Base-by-base conservation (phyloP, 2,797 vertebrate genomes). In the Moxostoma hubbsi region DNA sequence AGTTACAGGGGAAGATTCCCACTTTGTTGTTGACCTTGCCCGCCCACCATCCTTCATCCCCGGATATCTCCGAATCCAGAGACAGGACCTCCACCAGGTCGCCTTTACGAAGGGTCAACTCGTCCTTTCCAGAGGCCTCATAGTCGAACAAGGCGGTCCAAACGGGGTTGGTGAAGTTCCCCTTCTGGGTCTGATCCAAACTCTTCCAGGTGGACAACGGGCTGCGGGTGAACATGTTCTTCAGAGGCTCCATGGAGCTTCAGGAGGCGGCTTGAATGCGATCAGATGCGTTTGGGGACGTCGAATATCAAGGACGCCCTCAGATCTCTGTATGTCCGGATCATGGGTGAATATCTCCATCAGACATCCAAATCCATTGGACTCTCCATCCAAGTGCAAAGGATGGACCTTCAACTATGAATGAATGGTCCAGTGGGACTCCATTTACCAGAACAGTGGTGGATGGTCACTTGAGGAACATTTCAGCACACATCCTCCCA, bases 31-130 rank as follows among this genome's bases (percentile, higher is more conserved):
- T 94, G 71, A 97, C 94, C 89, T 96, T 96, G 7, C 96, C 96
- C 0, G 95, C 95, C 96, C 96, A 97, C 96, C 96, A 97, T 82
- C 96, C 96, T 83, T 97, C 96, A 0, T 97, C 96, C 2, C 96
- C 96, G 0, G 96, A 97, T 81, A 97, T 95, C 77, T 96, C 95
- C 0, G 96, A 94, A 83, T 97, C 96, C 91, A 95, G 89, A 18
- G 96, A 97, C 55, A 97, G 92, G 50, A 97, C 95, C 80, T 97
- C 96, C 85, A 97, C 96, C 59, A 93, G 89, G 90, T 97, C 96
- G 0, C 96, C 96, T 83, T 97, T 96, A 15, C 94, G 93, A 66
- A 97, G 89, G 64, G 96, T 96, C 83, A 97, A 92, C 89, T 97
- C 96, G 7, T 97, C 96, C 67, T 95, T 95, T 77, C 95, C 95